Evolutionary conservation across 1,140 invertebrate species (phyloP), one percentile per base, ranked within the genome.

Genomic region (Caenorhabditis remanei): DNA sequence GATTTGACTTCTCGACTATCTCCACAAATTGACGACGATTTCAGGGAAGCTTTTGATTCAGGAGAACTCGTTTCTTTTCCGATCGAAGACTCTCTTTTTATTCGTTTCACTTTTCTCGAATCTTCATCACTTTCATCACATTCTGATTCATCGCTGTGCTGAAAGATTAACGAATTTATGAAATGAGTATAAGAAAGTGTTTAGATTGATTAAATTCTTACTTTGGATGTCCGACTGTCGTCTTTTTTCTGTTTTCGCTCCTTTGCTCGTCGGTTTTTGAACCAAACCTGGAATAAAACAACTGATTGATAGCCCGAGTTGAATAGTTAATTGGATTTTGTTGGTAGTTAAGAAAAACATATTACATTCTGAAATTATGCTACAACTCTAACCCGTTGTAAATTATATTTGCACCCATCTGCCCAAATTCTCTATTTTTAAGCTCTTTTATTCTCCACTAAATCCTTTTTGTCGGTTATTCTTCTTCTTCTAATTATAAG

Each of bases 281-380:
- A 89, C 88, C 88, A 89, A 14, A 88, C 88, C 79, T 87, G 75
- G 46, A 91, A 90, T 90, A 89, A 86, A 8, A 11, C 11, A 53
- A 50, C 11, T 14, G 50, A 11, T 53, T 53, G 16, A 11, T 8
- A 53, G 50, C 32, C 32, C 32, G 32, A 32, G 32, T 32, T 32
- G 32, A 32, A 32, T 32, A 32, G 32, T 32, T 1, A 32, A 32
- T 32, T 32, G 32, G 32, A 32, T 32, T 32, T 32, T 32, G 32
- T 32, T 32, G 2, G 0, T 32, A 32, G 2, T 2, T 32, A 32
- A n/a, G n/a, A n/a, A 32, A 32, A 32, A 32, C 32, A 32, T 32
- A 32, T n/a, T n/a, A n/a, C n/a, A n/a, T 32, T 32, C 32, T 32
- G 32, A 32, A 32, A 32, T 32, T 32, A 32, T 32, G 2, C 2